These are phyloP conservation scores for Clarias platycephalus DNA, from an alignment of 2,797 vertebrate genomes.

Conservation along the genomic window DNA sequence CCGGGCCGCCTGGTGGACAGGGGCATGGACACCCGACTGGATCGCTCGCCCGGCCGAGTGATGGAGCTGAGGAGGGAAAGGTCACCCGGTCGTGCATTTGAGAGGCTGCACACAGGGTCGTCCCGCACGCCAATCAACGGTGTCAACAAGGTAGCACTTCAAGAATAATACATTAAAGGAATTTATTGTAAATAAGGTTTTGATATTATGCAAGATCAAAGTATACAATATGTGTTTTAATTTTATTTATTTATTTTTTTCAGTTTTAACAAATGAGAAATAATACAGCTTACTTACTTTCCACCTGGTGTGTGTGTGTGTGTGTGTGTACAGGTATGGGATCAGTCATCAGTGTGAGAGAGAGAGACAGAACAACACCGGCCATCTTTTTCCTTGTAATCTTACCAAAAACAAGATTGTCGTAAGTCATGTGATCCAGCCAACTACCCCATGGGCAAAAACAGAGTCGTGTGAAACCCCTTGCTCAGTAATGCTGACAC, in stretches of 20 bases:
- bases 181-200: background rate
- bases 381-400: slow-evolving; percentile 45
- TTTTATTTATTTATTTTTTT: background rate
- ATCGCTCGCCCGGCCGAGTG: slow-evolving; percentile 77
- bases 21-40: slow-evolving; percentile 87
- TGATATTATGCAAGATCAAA: background rate
- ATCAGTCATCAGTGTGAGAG: slow-evolving; percentile 95
- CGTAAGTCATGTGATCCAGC: slow-evolving; percentile 37
- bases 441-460: slow-evolving; percentile 8
- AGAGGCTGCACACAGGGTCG: slow-evolving; percentile 88
- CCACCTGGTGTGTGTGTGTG: background rate
- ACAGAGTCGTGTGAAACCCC: slow-evolving; percentile 22
- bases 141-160: slow-evolving; percentile 85
- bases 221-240: background rate
- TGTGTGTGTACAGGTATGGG: slow-evolving; percentile 85
- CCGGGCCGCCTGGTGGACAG: slow-evolving; percentile 84
- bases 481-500: slow-evolving; percentile 39
- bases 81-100: slow-evolving; percentile 86
- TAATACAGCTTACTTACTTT: too few species aligned
- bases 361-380: slow-evolving; percentile 25
- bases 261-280: background rate
- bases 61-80: slow-evolving; percentile 90
- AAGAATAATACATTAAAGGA: background rate
- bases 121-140: slow-evolving; percentile 90
- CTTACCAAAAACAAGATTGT: slow-evolving; percentile 47